Evolutionary conservation across 2,888 invertebrate genomes (phyloP).

Genomic region (Loripinus fragilis): DNA sequence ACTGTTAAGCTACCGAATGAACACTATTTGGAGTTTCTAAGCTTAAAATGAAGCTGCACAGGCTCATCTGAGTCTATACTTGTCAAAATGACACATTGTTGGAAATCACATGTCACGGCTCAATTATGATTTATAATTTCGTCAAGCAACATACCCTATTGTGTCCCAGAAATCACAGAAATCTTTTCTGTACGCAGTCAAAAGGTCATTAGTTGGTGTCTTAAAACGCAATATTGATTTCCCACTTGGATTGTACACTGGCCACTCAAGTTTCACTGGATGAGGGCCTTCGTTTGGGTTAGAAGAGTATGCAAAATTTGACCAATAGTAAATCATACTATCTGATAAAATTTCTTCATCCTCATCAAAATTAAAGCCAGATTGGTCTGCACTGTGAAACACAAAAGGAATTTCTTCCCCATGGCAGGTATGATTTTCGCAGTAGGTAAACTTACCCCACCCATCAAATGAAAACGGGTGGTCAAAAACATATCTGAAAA

Average conservation of each 20-base stretch:
- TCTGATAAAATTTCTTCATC: conserved; percentile 66
- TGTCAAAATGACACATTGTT: no score
- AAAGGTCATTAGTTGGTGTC: conserved; percentile 61
- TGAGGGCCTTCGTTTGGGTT: conserved; percentile 66
- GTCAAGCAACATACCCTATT: conserved; percentile 70
- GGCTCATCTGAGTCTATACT: no score
- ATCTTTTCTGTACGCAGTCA: conserved; percentile 46
- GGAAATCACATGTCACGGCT: no score
- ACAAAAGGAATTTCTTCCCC: conserved; percentile 75
- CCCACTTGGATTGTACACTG: conserved; percentile 50
- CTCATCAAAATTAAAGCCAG: conserved; percentile 64
- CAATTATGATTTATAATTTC: no score
- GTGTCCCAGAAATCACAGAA: conserved; percentile 77
- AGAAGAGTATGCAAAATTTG: conserved; percentile 79
- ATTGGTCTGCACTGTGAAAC: conserved; percentile 64
- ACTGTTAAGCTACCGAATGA: no score
- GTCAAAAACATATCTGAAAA: conserved; percentile 13
- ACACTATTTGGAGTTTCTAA: no score
- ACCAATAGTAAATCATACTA: conserved; percentile 71
- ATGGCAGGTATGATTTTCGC: conserved; percentile 75
- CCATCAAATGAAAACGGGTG: conserved; percentile 68
- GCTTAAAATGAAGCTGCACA: no score
- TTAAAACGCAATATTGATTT: conserved; percentile 60
- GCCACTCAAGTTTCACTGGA: conserved; percentile 57
- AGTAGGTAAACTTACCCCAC: conserved; percentile 71